These are phyloP conservation scores for Calliopum simillimum DNA, from an alignment of 2,888 invertebrate genomes.

Conservation along the genomic window DNA sequence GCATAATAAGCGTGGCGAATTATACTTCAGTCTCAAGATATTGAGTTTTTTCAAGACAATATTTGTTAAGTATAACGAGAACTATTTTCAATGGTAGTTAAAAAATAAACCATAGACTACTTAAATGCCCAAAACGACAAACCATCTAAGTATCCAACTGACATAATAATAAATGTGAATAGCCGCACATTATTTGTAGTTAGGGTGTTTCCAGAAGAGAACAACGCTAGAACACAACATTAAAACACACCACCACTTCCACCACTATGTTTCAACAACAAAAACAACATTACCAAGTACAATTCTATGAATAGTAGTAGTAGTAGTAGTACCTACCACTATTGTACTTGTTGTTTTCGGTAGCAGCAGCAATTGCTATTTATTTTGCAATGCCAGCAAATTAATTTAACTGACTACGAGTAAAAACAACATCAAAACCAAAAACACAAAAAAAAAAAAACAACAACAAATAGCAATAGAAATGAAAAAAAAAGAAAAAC, in stretches of 20 bases:
- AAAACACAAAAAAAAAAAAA: background rate
- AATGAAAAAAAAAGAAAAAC: background rate
- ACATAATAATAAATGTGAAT: background rate
- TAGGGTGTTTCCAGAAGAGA: background rate
- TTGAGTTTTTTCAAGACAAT: too few relatives aligned
- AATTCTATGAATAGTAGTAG: background rate
- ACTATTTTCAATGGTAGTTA: too few relatives aligned
- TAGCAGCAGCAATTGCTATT: background rate
- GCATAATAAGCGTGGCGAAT: too few relatives aligned
- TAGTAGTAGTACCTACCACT: background rate
- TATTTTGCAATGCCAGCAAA: conserved; percentile 12
- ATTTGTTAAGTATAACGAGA: too few relatives aligned
- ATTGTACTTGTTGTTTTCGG: too few relatives aligned
- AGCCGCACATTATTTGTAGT: background rate
- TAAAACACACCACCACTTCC: background rate
- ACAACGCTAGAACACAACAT: background rate
- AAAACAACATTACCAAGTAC: background rate
- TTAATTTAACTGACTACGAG: conserved; percentile 23
- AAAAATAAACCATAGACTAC: background rate
- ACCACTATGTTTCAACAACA: conserved; percentile 6
- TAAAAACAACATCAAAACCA: background rate
- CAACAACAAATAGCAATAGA: background rate
- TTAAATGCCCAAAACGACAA: background rate
- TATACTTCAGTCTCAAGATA: too few relatives aligned
- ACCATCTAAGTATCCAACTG: background rate